Evolutionary conservation across 2,113 vertebrate genomes (phyloP).

Genomic region (Camelus bactrianus): DNA sequence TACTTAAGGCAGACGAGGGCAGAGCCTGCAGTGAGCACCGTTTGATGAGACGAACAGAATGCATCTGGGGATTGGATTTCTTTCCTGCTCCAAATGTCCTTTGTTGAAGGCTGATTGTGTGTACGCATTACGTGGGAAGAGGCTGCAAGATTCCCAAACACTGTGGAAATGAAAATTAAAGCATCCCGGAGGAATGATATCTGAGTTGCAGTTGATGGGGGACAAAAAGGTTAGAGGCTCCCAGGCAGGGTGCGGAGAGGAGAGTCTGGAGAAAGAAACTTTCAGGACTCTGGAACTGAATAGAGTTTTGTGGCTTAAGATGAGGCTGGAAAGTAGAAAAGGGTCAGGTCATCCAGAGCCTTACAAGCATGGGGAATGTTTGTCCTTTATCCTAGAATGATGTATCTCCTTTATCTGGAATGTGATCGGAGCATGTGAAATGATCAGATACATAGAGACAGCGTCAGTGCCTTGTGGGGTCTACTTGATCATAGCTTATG

Average conservation of each 20-base stretch:
- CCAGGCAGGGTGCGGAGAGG: neutral
- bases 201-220: neutral
- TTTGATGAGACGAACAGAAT: neutral
- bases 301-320: neutral
- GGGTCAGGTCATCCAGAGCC: neutral
- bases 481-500: neutral
- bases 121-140: neutral
- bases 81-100: neutral
- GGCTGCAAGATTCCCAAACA: neutral
- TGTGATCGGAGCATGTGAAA: neutral
- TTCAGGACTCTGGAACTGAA: neutral
- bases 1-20: neutral
- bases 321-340: neutral
- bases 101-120: neutral
- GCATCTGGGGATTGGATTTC: neutral
- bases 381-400: neutral
- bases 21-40: neutral
- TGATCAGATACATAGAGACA: neutral
- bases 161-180: neutral
- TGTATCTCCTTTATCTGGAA: neutral
- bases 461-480: neutral
- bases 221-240: rapidly evolving
- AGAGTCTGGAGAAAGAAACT: too few relatives aligned
- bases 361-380: rapidly evolving
- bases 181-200: neutral